Percentiles rank a stretch among this genome's conserved stretches.
phyloP scores from a whole-genome alignment of 2,797 vertebrate species.

The Pangasius mekongensis region DNA sequence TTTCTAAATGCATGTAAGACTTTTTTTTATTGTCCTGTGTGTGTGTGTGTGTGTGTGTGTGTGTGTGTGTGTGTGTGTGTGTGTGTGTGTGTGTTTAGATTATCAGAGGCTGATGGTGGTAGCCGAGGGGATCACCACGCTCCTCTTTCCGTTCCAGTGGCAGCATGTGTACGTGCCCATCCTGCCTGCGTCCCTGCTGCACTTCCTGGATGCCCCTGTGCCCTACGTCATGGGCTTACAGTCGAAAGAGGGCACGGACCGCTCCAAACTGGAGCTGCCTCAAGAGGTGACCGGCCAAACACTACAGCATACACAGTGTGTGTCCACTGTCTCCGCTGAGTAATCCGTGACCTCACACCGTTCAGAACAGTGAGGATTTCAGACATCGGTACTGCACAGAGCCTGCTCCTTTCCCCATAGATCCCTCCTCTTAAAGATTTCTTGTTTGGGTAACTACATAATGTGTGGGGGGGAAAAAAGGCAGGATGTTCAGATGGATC shows the following conservation, averaged over 20 bases:
- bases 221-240: constrained; percentile 97
- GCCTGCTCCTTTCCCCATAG: not conserved
- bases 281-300: constrained; percentile 83
- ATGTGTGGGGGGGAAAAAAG: not conserved
- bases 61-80: constrained; percentile 19
- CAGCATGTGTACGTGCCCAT: constrained; percentile 97
- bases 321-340: not conserved
- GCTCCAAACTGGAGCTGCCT: constrained; percentile 92
- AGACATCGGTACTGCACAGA: not conserved
- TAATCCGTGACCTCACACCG: not conserved
- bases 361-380: not conserved
- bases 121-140: constrained; percentile 88
- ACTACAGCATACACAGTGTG: not conserved
- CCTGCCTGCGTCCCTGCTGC: constrained; percentile 89
- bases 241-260: constrained; percentile 89
- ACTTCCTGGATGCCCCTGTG: constrained; percentile 96
- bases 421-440: not conserved
- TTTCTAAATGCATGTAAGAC: not conserved
- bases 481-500: not conserved
- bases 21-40: not conserved
- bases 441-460: not conserved
- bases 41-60: constrained; percentile 18
- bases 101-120: constrained; percentile 96
- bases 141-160: constrained; percentile 98
- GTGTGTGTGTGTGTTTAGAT: constrained; percentile 73